phyloP scores from a whole-genome alignment of 2,888 invertebrate genomes.

The Petrolisthes cinctipes region DNA sequence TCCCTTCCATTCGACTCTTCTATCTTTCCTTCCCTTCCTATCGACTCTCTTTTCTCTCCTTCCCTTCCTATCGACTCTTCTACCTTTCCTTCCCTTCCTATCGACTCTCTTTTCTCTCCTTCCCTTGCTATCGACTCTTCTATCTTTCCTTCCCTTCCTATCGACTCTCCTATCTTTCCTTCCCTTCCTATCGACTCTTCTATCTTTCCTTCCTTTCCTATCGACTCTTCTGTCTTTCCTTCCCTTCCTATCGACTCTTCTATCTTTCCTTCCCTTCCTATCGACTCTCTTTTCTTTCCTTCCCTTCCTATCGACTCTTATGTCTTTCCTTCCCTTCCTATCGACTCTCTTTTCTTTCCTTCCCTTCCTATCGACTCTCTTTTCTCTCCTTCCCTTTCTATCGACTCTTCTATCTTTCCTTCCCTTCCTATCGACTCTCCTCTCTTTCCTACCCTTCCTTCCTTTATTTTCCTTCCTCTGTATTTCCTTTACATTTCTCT shows the following conservation, averaged over 20 bases:
- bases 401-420: not conserved
- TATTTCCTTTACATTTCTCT: not conserved
- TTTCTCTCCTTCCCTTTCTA: not conserved
- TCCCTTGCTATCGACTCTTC: not conserved
- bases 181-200: not conserved
- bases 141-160: not conserved
- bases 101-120: not conserved
- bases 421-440: not conserved
- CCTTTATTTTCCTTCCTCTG: not conserved
- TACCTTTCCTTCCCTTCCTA: not conserved
- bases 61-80: not conserved
- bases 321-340: not conserved
- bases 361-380: not conserved
- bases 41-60: not conserved
- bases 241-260: not conserved
- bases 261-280: not conserved
- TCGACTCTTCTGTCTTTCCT: not conserved
- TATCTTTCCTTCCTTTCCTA: not conserved
- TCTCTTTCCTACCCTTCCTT: not conserved
- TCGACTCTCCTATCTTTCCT: not conserved
- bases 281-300: not conserved
- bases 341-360: not conserved
- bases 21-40: not conserved
- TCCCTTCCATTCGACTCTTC: not conserved
- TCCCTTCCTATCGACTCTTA: not conserved